Base-by-base conservation (phyloP, 53 echinoderm and acorn worm species). In the Henricia sp. region DNA sequence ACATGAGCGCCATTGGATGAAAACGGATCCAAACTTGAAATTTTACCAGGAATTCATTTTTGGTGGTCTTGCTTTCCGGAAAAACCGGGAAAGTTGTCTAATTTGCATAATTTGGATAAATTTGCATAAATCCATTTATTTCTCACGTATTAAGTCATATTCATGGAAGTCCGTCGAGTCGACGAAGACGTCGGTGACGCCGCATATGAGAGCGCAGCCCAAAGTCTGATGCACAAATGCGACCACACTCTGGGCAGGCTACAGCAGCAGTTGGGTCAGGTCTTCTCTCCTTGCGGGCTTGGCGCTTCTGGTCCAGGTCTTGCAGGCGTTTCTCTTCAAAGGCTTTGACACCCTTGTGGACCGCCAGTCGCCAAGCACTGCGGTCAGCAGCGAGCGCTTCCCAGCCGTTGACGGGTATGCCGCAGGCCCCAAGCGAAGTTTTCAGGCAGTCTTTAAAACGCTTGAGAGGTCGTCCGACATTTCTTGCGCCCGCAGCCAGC, bases 381-480 rank as follows among this genome's bases (percentile, higher is more conserved):
- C 52, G 52, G 34, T 72, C n/a, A 5, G 33, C 33, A 30, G 34
- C 32, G 0, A 72, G 52, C 3, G 33, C 9, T 9, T 72, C 72
- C 72, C 72, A 72, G 4, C 72, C 52, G 52, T 34, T 1, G 14
- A 34, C 3, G 36, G 72, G 19, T 2, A 52, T 72, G 51, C 34
- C 36, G 36, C 51, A 50, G 72, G 52, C 36, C 52, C 34, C 8
- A 17, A 51, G 24, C 33, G 51, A 72, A 6, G 6, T 4, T 53
- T 72, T 52, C 16, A 52, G 52, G 72, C 34, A 68, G 72, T 72
- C 74, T 19, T 74, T 74, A 26, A 25, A 74, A 0, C 74, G 39
- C 28, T 55, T 74, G 5, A 74, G 16, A 12, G 37, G 74, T 11
- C 74, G 2, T 2, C 74, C 56, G 5, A 6, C 16, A 1, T 74